Conservation (phyloP, 2,797 vertebrate species). For the Dermochelys coriacea region DNA sequence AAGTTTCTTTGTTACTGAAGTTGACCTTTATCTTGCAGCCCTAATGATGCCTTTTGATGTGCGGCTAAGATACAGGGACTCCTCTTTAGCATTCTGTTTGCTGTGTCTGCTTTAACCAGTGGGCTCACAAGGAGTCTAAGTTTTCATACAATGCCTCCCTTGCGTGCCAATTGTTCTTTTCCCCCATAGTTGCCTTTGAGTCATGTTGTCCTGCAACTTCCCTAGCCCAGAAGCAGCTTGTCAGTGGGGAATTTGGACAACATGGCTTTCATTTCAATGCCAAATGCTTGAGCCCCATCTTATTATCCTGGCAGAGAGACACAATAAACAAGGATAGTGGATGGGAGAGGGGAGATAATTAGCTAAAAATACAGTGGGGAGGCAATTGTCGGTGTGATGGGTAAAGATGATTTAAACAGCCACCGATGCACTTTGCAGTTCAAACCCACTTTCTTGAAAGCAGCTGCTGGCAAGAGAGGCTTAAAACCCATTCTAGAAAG, state of each 20-base stretch:
- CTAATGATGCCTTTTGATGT: conserved; percentile 47
- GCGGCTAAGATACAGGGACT: neutral
- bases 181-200: conserved; percentile 69
- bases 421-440: conserved; percentile 20
- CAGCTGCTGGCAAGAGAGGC: conserved; percentile 30
- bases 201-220: neutral
- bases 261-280: conserved; percentile 46
- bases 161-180: conserved; percentile 50
- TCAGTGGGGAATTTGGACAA: conserved; percentile 50
- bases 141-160: conserved; percentile 50
- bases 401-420: conserved; percentile 14
- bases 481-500: conserved; percentile 49
- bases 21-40: conserved; percentile 55
- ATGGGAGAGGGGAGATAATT: conserved; percentile 41
- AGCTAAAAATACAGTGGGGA: conserved; percentile 21
- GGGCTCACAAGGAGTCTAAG: neutral
- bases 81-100: conserved; percentile 55
- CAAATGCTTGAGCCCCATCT: neutral
- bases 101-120: accelerated
- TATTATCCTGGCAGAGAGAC: neutral
- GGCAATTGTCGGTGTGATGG: neutral
- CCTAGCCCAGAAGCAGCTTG: conserved; percentile 12
- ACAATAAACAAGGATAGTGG: neutral
- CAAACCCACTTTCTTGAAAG: conserved; percentile 20
- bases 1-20: conserved; percentile 32